Base-by-base conservation (phyloP, 2,113 vertebrate genomes). In the Aphelocoma coerulescens region DNA sequence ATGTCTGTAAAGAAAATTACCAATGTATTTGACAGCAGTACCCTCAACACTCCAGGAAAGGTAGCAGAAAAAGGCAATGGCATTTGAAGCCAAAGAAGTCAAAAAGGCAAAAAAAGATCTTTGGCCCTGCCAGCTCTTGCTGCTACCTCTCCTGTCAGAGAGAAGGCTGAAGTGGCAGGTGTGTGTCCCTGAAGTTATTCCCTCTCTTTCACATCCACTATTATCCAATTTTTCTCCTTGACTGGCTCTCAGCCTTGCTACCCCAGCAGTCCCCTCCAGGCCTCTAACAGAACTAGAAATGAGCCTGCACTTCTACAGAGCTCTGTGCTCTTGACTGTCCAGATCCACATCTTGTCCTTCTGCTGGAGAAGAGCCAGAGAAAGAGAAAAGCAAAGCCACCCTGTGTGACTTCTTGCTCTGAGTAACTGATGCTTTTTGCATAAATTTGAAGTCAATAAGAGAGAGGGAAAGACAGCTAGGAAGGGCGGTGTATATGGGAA, bases 291-390 rank as follows among this genome's bases (percentile, higher is more conserved):
- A 35, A 23, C 10, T 6, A 54, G 48, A 88, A 81, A 71, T 23
- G 8, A 48, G 5, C 5, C 5, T 79, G 20, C 6, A 33, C 22
- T 46, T 61, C 28, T 80, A 23, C 13, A 44, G 11, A 0, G 0
- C 14, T 49, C 44, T 19, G 15, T 0, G 0, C 8, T 20, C n/a
- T 39, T 48, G 10, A 8, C 15, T 35, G 9, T 48, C 8, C 18
- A 71, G 48, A 67, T 35, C 20, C 39, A 39, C 6, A 11, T 51
- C 18, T 85, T 43, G 9, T 63, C 13, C 30, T 82, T 1, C 23
- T 79, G 16, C 16, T 63, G 35, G 32, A 66, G 19, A 74, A 58
- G 17, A 59, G 16, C 6, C 5, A 14, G 27, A 79, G 22, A 63
- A 91, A 35, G 7, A 58, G 11, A 51, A 68, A 13, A 69, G 16